These are phyloP conservation scores for Sphaerophoria taeniata DNA, from an alignment of 2,888 invertebrate species.

Conservation along the genomic window DNA sequence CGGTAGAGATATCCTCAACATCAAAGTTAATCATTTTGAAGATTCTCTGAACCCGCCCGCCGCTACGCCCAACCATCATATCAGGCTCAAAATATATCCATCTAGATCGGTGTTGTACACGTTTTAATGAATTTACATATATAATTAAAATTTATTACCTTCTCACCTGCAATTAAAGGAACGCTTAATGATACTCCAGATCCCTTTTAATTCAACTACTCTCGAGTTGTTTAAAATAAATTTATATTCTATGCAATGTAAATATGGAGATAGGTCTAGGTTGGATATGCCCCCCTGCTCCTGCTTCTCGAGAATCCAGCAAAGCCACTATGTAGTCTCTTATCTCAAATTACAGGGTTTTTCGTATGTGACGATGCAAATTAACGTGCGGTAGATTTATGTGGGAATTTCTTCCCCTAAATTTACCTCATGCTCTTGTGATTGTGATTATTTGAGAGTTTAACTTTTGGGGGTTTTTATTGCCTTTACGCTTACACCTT, in stretches of 20 bases:
- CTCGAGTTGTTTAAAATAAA: conserved; percentile 37
- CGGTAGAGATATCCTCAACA: background rate
- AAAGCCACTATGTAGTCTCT: background rate
- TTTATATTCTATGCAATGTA: conserved; percentile 15
- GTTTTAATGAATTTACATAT: conserved; percentile 68
- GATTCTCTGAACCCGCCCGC: conserved; percentile 6
- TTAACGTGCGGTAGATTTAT: conserved; percentile 70
- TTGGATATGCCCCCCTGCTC: background rate
- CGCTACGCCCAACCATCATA: background rate
- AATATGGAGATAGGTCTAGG: conserved; percentile 2
- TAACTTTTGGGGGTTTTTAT: conserved; percentile 45
- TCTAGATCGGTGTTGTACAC: conserved; percentile 24
- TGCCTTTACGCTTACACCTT: conserved; percentile 30
- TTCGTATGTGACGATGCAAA: conserved; percentile 58
- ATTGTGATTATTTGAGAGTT: conserved; percentile 40
- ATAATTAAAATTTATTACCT: conserved; percentile 68
- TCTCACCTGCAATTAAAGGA: conserved; percentile 69
- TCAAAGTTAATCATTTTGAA: conserved; percentile 62
- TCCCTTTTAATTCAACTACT: conserved; percentile 68
- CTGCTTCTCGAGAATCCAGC: background rate
- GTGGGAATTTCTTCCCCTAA: conserved; percentile 52
- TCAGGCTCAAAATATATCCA: too few relatives aligned
- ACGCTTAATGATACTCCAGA: conserved; percentile 66
- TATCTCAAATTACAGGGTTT: conserved; percentile 39
- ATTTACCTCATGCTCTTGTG: conserved; percentile 47